phyloP scores from a whole-genome alignment of 2,113 vertebrate genomes.

The Catharus fuscescens region DNA sequence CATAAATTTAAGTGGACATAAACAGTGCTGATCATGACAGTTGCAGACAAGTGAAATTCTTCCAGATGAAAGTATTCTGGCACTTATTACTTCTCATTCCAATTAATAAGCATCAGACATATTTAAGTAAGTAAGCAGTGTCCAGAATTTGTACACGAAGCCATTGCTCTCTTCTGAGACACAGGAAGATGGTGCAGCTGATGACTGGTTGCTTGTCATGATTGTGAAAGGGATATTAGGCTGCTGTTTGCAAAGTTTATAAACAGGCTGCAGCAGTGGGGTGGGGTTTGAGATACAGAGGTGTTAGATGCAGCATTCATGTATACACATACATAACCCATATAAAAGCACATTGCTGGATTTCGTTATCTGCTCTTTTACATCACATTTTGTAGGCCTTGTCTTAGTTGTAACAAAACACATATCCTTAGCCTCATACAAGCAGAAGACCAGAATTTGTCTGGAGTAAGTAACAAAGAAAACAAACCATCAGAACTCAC shows the following conservation, averaged over 20 bases:
- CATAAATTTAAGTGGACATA: not conserved
- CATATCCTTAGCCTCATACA: not conserved
- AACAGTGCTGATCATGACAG: not conserved
- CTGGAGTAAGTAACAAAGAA: not conserved
- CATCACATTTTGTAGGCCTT: not conserved
- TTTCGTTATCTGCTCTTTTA: not conserved
- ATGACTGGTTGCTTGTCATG: not conserved
- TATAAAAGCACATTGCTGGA: not conserved
- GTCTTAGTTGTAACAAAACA: not conserved
- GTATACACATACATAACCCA: not conserved
- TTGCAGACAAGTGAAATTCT: not conserved
- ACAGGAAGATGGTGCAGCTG: not conserved
- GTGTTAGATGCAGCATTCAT: not conserved
- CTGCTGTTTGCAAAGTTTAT: not conserved
- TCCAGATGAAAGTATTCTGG: not conserved
- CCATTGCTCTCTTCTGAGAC: not conserved
- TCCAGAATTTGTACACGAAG: not conserved
- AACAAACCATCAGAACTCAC: not conserved
- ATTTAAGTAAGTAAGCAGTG: not conserved
- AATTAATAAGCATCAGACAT: not conserved
- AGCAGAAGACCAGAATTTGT: not conserved
- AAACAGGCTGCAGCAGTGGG: not conserved
- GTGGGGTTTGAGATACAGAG: not conserved
- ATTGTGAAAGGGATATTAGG: not conserved
- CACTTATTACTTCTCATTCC: constrained; percentile 5